These are phyloP conservation scores for Camptogramma bilineatum DNA, from an alignment of 2,888 invertebrate species.

Conservation along the genomic window DNA sequence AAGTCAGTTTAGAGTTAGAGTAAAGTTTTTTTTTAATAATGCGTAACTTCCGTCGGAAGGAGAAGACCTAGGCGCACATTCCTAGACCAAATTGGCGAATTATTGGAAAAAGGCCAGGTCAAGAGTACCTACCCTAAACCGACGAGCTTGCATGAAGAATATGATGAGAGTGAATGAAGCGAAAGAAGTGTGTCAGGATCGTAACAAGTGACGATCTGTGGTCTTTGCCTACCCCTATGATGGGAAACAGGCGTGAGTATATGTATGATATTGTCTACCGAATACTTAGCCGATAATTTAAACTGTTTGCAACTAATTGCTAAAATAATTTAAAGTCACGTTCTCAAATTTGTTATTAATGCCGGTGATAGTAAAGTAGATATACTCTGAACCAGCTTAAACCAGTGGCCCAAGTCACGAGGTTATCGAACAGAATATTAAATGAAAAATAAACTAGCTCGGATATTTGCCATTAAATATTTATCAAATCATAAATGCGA, in stretches of 20 bases:
- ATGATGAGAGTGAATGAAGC: too few relatives aligned
- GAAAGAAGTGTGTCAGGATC: too few relatives aligned
- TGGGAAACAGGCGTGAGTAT: too few relatives aligned
- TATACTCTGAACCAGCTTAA: conserved; percentile 4
- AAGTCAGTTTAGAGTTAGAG: conserved; percentile 12
- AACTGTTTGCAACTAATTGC: neutral
- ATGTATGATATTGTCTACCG: neutral
- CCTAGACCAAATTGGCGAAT: too few relatives aligned
- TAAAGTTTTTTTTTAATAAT: neutral
- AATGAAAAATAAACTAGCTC: conserved; percentile 15
- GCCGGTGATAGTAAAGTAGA: conserved; percentile 7
- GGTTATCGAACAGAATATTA: conserved; percentile 19
- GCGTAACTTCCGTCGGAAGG: too few relatives aligned
- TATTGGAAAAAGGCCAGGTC: too few relatives aligned
- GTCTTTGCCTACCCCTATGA: too few relatives aligned
- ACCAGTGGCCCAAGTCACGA: conserved; percentile 20
- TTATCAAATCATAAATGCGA: neutral
- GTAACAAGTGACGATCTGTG: too few relatives aligned
- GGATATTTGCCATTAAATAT: conserved; percentile 13
- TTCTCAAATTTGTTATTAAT: conserved; percentile 3
- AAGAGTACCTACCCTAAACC: too few relatives aligned
- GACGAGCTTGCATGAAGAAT: too few relatives aligned
- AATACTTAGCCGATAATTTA: neutral
- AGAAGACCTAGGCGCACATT: too few relatives aligned
- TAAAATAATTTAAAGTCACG: neutral